Evolutionary conservation across 2,888 invertebrate species (phyloP), one percentile per base, ranked within the genome.

Genomic region (Synanthedon andrenaeformis): DNA sequence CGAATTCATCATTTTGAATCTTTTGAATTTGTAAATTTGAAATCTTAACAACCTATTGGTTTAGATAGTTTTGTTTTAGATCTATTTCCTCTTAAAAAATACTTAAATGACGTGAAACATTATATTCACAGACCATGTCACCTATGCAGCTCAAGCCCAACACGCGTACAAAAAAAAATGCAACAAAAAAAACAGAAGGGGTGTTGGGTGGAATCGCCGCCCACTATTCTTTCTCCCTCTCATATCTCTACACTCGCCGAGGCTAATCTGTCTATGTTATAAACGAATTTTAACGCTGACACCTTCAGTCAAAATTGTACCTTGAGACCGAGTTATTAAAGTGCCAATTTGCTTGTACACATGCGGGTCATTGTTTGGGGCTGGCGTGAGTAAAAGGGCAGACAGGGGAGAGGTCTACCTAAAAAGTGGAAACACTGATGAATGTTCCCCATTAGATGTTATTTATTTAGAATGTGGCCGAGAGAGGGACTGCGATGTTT

Each of bases 401-500:
- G 82, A 81, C 82, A 77, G 77, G 83, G 81, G 81, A 79, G 79
- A 80, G 81, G 73, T 74, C 67, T 72, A 75, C 83, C 86, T 84
- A 86, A 87, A 87, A 87, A 86, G 86, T 82, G 79, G 84, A 82
- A 86, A 84, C 84, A 70, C 84, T 87, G 88, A 88, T 88, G 88
- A 88, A 88, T 88, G 88, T 82, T 73, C 76, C 79, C 88, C 88
- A 88, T 88, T 88, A 88, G 88, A 85, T 80, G 88, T 87, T 88
- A 88, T 88, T 88, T 88, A 88, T 88, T 88, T 88, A 88, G 88
- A 86, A 79, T 84, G 87, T 79, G 87, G 85, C 83, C 81, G 79
- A 79, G 76, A 78, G 77, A 84, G 85, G 84, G 84, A 82, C 83
- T 77, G 60, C 59, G 72, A 68, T 74, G 80, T 79, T 86, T 82